Evolutionary conservation across 92 coral and sea anemone genomes (phyloP).

Genomic region (Actinostola sp.): DNA sequence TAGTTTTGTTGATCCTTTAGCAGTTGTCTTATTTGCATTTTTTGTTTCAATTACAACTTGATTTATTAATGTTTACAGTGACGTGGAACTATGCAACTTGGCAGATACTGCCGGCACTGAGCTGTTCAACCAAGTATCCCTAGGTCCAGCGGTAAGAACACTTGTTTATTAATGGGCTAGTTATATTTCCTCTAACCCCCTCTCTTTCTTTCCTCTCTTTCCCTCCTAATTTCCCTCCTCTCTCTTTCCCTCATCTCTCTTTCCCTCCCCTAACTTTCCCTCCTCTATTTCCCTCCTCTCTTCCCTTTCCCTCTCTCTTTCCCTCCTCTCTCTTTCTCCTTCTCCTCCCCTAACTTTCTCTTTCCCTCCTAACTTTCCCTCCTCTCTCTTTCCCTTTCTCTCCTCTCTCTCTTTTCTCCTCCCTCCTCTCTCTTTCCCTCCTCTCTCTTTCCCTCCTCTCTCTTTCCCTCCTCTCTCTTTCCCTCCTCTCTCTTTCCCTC

Average conservation of each 20-base stretch:
- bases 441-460: not conserved
- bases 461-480: not conserved
- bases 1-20: too few relatives aligned
- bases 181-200: not conserved
- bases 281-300: not conserved
- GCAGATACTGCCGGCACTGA: too few relatives aligned
- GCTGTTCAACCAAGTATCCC: not conserved
- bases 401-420: not conserved
- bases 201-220: not conserved
- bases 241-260: not conserved
- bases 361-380: not conserved
- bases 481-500: too few relatives aligned
- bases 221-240: not conserved
- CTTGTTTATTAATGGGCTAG: not conserved
- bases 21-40: too few relatives aligned
- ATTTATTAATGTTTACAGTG: too few relatives aligned
- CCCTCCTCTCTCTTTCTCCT: not conserved
- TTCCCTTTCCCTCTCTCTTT: not conserved
- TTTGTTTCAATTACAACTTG: too few relatives aligned
- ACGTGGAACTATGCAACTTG: too few relatives aligned
- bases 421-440: not conserved
- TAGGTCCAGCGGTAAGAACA: constrained; percentile 2
- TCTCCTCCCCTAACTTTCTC: not conserved
- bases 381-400: not conserved
- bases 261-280: not conserved